Percentiles rank a stretch among this genome's conserved stretches.
phyloP scores from a whole-genome alignment of 2,888 invertebrate genomes.

The Deilephila porcellus region DNA sequence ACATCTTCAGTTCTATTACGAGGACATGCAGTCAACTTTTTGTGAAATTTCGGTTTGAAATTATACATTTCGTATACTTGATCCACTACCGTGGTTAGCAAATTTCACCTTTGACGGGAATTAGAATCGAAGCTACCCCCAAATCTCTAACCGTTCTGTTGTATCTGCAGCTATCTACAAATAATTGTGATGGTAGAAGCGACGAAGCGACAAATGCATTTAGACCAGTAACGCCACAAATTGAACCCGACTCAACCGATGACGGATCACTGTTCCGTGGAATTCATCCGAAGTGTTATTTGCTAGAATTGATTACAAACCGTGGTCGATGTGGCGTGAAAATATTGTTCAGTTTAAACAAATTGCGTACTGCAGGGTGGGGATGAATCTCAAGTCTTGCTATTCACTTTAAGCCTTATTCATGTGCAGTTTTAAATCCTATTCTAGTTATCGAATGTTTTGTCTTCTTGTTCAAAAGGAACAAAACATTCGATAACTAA shows the following conservation, averaged over 20 bases:
- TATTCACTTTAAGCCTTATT: too few relatives aligned
- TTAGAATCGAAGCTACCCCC: background rate
- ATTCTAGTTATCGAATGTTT: too few relatives aligned
- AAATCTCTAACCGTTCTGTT: background rate
- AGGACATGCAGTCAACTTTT: too few relatives aligned
- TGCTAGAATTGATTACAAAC: background rate
- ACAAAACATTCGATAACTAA: too few relatives aligned
- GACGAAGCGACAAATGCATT: background rate
- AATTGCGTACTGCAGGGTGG: background rate
- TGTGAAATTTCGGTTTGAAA: too few relatives aligned
- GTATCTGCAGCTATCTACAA: background rate
- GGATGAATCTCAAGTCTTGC: too few relatives aligned
- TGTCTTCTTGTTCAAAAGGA: too few relatives aligned
- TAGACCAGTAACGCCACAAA: background rate
- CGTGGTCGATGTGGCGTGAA: background rate
- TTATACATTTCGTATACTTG: too few relatives aligned
- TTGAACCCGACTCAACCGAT: conserved; percentile 3
- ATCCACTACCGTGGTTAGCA: too few relatives aligned
- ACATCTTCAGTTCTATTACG: too few relatives aligned
- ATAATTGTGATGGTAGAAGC: conserved; percentile 8
- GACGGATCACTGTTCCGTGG: background rate
- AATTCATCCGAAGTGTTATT: background rate
- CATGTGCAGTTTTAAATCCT: too few relatives aligned
- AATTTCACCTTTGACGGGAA: too few relatives aligned
- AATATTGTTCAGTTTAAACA: conserved; percentile 2